Evolutionary conservation across 2,113 vertebrate species (phyloP).

Genomic region (Ameiurus melas): DNA sequence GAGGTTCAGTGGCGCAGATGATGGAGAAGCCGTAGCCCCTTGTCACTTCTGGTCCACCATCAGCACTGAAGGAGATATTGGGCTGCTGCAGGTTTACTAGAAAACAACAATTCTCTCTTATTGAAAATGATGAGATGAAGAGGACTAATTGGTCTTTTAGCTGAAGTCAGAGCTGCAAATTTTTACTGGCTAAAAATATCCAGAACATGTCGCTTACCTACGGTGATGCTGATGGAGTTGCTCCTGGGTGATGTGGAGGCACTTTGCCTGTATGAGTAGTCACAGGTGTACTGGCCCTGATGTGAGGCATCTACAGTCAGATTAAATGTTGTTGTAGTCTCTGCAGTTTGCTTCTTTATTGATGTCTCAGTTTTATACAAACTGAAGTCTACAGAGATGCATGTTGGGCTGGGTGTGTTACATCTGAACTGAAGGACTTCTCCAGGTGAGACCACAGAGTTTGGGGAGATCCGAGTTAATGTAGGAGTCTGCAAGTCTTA

Average conservation of each 20-base stretch:
- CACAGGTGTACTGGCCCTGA: constrained; percentile 41
- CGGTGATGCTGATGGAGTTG: constrained; percentile 18
- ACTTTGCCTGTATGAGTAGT: constrained; percentile 29
- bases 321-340: neutral
- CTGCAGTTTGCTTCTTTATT: neutral
- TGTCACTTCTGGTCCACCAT: too few species aligned
- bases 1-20: too few species aligned
- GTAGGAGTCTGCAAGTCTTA: constrained; percentile 57
- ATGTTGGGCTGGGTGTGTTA: constrained; percentile 1
- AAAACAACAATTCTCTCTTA: too few species aligned
- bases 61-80: too few species aligned
- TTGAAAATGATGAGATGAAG: too few species aligned
- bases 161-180: too few species aligned
- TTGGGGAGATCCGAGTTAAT: neutral
- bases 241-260: constrained; percentile 13
- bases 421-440: constrained; percentile 41
- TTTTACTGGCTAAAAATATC: too few species aligned
- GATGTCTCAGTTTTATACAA: constrained; percentile 6
- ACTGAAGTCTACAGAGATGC: constrained; percentile 12
- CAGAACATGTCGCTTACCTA: too few species aligned
- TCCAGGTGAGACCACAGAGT: constrained; percentile 38
- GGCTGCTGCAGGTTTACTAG: too few species aligned
- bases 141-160: too few species aligned
- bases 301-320: constrained; percentile 23
- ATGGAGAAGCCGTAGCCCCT: too few species aligned